Conservation (phyloP, 2,113 vertebrate species). For the Acanthisitta chloris region DNA sequence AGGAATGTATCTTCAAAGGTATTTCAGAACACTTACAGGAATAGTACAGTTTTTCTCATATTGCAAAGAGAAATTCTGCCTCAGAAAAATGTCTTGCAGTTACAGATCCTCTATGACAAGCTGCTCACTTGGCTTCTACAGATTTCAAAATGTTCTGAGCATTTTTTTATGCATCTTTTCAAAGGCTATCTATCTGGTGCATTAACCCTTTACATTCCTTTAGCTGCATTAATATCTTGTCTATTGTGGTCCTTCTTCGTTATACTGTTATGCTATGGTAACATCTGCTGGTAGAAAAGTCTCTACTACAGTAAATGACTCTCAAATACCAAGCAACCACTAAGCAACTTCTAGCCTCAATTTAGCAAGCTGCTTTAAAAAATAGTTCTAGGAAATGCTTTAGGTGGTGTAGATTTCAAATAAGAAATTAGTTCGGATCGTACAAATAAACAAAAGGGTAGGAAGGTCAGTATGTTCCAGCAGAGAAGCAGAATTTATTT, state of each 20-base stretch:
- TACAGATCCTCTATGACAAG: not conserved
- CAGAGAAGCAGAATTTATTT: conserved; percentile 27
- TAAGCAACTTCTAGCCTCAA: not conserved
- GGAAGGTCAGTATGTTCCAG: conserved; percentile 42
- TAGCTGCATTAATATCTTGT: not conserved
- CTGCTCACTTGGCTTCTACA: not conserved
- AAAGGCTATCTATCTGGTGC: not conserved
- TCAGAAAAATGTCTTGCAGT: not conserved
- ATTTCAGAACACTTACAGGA: not conserved
- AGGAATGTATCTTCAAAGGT: not conserved
- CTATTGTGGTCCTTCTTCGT: not conserved
- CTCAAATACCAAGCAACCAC: not conserved
- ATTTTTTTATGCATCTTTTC: not conserved
- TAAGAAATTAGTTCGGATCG: conserved; percentile 52
- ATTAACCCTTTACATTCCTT: not conserved
- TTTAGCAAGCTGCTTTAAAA: not conserved
- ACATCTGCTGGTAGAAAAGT: not conserved
- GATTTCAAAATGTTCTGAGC: not conserved
- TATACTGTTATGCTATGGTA: not conserved
- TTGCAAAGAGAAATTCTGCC: not conserved
- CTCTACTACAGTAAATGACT: not conserved
- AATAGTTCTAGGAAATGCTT: conserved; percentile 43
- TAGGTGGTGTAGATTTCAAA: conserved; percentile 65
- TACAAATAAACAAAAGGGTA: conserved; percentile 67
- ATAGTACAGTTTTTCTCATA: not conserved